Conservation (phyloP, 2,888 invertebrate genomes). For the Nipponacmea schrenckii region DNA sequence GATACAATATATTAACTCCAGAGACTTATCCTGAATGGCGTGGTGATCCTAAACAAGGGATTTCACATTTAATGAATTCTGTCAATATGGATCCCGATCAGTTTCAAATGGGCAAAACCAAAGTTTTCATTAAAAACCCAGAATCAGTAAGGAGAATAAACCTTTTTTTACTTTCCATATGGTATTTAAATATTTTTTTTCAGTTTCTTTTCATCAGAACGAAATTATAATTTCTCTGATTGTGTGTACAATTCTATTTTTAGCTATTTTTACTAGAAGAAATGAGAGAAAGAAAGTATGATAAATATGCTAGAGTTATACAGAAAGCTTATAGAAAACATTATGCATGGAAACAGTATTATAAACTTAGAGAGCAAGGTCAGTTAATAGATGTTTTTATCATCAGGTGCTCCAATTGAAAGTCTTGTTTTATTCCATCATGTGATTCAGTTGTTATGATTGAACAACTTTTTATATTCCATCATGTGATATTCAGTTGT, state of each 20-base stretch:
- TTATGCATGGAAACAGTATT: slow-evolving; percentile 73
- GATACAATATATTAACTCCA: slow-evolving; percentile 76
- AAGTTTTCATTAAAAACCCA: slow-evolving; percentile 78
- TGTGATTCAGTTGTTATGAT: too few species aligned
- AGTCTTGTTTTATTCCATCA: not conserved
- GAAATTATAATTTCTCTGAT: not conserved
- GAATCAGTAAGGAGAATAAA: slow-evolving; percentile 62
- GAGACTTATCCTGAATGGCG: slow-evolving; percentile 75
- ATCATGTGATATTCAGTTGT: too few species aligned
- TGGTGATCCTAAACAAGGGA: slow-evolving; percentile 72
- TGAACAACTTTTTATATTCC: not conserved
- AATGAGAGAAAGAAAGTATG: slow-evolving; percentile 76
- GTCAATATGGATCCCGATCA: slow-evolving; percentile 74
- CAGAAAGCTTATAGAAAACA: slow-evolving; percentile 77
- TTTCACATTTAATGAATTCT: slow-evolving; percentile 72
- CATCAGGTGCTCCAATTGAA: not conserved
- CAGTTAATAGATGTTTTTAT: not conserved
- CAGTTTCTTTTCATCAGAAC: not conserved
- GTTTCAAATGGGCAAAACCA: slow-evolving; percentile 76
- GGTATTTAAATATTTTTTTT: not conserved
- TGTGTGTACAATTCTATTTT: slow-evolving; percentile 26
- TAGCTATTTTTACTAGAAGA: slow-evolving; percentile 78
- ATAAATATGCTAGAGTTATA: slow-evolving; percentile 75
- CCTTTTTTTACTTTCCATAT: not conserved
- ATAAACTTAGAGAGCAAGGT: slow-evolving; percentile 73